Evolutionary conservation across 2,113 vertebrate genomes (phyloP).

Genomic region (Bos indicus): DNA sequence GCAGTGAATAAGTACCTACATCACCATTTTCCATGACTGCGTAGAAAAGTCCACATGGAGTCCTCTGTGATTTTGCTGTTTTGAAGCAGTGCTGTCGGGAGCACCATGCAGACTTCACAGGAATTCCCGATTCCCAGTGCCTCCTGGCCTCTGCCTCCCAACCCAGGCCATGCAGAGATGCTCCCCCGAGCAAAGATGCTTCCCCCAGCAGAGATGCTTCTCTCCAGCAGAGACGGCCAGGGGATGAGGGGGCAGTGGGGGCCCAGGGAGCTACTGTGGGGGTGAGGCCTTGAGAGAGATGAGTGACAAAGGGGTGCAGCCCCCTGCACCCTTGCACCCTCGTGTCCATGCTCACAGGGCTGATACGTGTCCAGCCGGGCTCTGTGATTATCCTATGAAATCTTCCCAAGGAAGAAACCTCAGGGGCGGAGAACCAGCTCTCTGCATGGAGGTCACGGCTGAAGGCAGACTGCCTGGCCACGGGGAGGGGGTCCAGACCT

Average conservation of each 20-base stretch:
- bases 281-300: neutral
- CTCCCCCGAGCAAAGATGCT: neutral
- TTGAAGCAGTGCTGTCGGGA: neutral
- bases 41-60: neutral
- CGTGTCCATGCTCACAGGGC: fast-evolving
- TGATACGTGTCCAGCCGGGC: fast-evolving
- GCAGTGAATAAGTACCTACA: neutral
- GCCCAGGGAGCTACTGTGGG: fast-evolving
- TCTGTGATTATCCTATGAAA: neutral
- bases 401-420: neutral
- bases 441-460: neutral
- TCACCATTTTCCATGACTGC: neutral
- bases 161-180: neutral
- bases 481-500: too few species aligned
- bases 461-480: neutral
- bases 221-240: neutral
- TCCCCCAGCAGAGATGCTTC: neutral
- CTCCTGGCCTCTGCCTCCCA: too few species aligned
- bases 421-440: neutral
- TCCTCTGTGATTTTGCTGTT: neutral
- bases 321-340: neutral
- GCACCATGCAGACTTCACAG: neutral
- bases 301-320: neutral
- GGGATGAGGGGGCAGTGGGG: too few species aligned
- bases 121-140: neutral